Evolutionary conservation across 30 jellyfish, hydroid and myxozoan genomes (phyloP).

Genomic region (Cassiopea xamachana): DNA sequence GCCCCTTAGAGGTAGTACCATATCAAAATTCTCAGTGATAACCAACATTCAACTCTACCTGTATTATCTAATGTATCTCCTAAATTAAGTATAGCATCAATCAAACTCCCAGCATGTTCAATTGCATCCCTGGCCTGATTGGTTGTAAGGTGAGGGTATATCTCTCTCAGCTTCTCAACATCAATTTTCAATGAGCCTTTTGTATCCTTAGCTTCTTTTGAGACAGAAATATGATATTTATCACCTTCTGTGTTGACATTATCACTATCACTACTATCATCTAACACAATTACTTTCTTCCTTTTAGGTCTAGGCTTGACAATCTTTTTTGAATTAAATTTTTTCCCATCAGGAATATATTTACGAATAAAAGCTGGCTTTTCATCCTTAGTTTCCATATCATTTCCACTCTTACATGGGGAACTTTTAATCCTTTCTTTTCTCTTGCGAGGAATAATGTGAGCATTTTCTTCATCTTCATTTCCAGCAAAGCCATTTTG

Average conservation of each 20-base stretch:
- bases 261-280: slow-evolving; percentile 53
- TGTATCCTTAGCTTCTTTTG: not conserved
- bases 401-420: not conserved
- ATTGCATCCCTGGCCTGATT: slow-evolving; percentile 54
- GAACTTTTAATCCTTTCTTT: not conserved
- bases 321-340: not conserved
- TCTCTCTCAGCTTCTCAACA: slow-evolving; percentile 48
- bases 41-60: slow-evolving; percentile 10
- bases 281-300: slow-evolving; percentile 37
- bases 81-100: slow-evolving; percentile 57
- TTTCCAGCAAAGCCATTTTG: not conserved
- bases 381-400: not conserved
- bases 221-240: not conserved
- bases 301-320: slow-evolving; percentile 55
- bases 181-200: slow-evolving; percentile 2
- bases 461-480: not conserved
- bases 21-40: not conserved
- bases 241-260: not conserved
- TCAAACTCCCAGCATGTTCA: slow-evolving; percentile 37
- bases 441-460: not conserved
- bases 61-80: slow-evolving; percentile 10
- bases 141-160: slow-evolving; percentile 34
- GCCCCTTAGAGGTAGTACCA: too few species aligned
- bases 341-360: not conserved
- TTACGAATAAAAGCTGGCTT: not conserved